Evolutionary conservation across 2,888 invertebrate species (phyloP), one percentile per base, ranked within the genome.

Genomic region (Antheraea assamensis): DNA sequence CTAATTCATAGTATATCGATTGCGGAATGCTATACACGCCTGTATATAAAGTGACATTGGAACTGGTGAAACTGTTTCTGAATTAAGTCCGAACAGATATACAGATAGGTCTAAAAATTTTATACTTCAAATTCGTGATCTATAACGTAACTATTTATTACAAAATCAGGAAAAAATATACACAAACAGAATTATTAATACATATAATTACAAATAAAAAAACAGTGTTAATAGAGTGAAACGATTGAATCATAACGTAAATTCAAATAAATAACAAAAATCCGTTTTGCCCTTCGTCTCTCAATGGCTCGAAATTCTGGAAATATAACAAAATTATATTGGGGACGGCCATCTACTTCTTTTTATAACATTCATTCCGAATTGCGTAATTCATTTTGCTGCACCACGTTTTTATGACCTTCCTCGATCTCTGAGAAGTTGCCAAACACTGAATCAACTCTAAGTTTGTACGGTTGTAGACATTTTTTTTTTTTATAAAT

Each of bases 341-440:
- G 68, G 21, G 68, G 35, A 68, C 68, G 35, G 68, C 10, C 35
- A 7, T 35, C 35, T 35, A 35, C 35, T 35, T 35, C 35, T 68
- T 30, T 68, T 42, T 68, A 68, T 68, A 35, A 68, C 35, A 10
- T 68, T 68, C 8, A n/a, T 35, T 68, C n/a, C 35, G 35, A 68
- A 61, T 70, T 73, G 70, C 31, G 70, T 31, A 64, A 72, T 73
- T 73, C 27, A 71, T 17, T 66, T 64, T 64, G 66, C 64, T 70
- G 35, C n/a, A 64, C 49, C 35, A 35, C 35, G 55, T 73, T 73
- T 64, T 72, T 70, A 70, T 73, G 27, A 73, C 73, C 73, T 73
- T 73, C 52, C 73, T 55, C 70, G 52, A 82, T 82, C 77, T 83
- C 77, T 83, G 82, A 78, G 79, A 78, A 74, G 74, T 78, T 75